phyloP scores from a whole-genome alignment of 2,888 invertebrate species.

The Campoletis raptor region DNA sequence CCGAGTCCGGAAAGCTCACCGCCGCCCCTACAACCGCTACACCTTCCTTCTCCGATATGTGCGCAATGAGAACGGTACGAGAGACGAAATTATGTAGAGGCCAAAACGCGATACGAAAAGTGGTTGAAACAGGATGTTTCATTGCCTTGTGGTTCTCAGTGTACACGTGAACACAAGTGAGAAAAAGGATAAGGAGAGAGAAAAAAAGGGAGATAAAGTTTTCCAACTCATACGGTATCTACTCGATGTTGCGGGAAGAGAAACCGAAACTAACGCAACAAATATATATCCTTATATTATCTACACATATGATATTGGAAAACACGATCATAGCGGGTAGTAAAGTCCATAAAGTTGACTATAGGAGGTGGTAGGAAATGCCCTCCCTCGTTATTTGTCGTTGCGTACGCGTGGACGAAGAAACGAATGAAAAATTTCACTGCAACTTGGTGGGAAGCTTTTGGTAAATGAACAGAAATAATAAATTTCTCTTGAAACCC shows the following conservation, averaged over 20 bases:
- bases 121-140: conserved; percentile 24
- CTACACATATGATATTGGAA: background rate
- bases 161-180: background rate
- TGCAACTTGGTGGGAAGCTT: background rate
- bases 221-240: conserved; percentile 24
- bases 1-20: conserved; percentile 15
- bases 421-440: background rate
- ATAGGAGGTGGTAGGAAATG: background rate
- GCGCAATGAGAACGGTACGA: conserved; percentile 5
- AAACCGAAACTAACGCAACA: conserved; percentile 24
- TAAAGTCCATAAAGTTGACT: background rate
- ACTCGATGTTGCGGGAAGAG: conserved; percentile 30
- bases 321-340: background rate
- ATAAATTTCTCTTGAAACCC: background rate
- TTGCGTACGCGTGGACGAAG: background rate
- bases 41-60: background rate
- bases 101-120: conserved; percentile 26
- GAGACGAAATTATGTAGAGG: conserved; percentile 18
- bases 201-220: conserved; percentile 8
- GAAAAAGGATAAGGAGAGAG: background rate
- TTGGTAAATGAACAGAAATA: background rate
- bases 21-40: background rate
- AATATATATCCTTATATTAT: background rate
- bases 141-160: background rate
- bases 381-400: background rate